Base-by-base conservation (phyloP, 1,140 invertebrate genomes). In the Trichonephila clavipes region DNA sequence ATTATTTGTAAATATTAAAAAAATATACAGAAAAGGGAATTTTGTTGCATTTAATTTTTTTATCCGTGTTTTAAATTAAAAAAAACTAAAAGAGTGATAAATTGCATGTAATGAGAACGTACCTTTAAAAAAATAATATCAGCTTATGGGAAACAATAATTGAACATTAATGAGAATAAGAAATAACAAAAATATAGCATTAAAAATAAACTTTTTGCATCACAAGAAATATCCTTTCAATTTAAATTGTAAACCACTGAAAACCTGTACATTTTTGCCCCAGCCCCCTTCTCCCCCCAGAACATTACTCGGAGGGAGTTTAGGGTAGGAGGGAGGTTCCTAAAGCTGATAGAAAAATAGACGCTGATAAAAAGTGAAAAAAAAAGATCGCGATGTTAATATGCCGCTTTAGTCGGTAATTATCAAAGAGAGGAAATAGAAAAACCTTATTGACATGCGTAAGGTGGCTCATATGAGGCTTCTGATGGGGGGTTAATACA, bases 381-480 rank as follows among this genome's bases (percentile, higher is more conserved):
- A 62, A 82, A 82, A 81, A 69, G 14, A 40, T 28, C 16, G 10
- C 18, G 90, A 92, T 69, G 81, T 92, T 85, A 92, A 92, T 92
- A 69, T 59, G 19, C 59, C 62, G 90, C 59, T 83, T 92, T 92
- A 85, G 82, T 34, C 51, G 44, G 82, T 92, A 92, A 92, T 92
- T 92, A 92, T 66, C 90, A 44, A 66, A 24, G 59, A 85, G 58
- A 69, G 90, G 90, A 92, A 92, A 92, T 92, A 92, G 90, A 92
- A 92, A 92, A 44, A 62, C 21, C 61, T 85, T 92, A 92, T 85
- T 92, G 90, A 59, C 90, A 92, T 83, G 62, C 61, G 81, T 62
- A 19, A n/a, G 64, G 66, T 40, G 64, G 59, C 51, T 21, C 72
- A 40, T 19, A 58, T 18, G 64, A 72, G 88, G 62, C 40, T 89